phyloP scores from a whole-genome alignment of 2,888 invertebrate genomes.

The Pomacea canaliculata region DNA sequence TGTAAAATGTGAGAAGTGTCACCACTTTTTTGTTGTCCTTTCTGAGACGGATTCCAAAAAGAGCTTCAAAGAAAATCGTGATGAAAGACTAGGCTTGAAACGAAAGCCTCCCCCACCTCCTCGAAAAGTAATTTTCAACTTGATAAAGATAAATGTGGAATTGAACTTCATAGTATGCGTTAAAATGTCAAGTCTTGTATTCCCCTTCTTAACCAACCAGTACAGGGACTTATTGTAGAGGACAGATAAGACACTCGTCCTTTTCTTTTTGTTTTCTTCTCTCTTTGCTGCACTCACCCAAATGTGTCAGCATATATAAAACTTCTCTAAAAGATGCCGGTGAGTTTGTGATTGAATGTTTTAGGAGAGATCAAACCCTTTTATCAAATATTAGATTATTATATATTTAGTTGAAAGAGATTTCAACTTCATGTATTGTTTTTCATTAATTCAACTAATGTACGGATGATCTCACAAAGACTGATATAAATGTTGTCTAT shows the following conservation, averaged over 20 bases:
- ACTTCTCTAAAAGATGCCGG: too few relatives aligned
- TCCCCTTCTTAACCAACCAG: neutral
- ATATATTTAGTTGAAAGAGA: neutral
- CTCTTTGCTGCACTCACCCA: neutral
- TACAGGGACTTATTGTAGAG: neutral
- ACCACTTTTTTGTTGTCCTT: conserved; percentile 96
- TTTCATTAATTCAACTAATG: too few relatives aligned
- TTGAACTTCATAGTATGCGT: neutral
- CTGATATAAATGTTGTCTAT: too few relatives aligned
- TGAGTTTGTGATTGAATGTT: neutral
- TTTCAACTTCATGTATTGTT: neutral
- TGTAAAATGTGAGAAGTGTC: conserved; percentile 98
- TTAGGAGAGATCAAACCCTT: neutral
- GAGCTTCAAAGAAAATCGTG: conserved; percentile 77
- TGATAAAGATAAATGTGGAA: neutral
- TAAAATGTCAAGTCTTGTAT: neutral
- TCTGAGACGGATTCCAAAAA: conserved; percentile 93
- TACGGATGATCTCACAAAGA: too few relatives aligned
- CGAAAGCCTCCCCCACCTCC: conserved; percentile 88
- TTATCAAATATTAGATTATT: neutral
- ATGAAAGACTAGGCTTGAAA: conserved; percentile 46
- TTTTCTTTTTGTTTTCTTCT: too few relatives aligned
- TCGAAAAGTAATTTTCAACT: conserved; percentile 77
- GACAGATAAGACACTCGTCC: neutral
- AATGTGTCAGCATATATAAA: too few relatives aligned